Evolutionary conservation across 2,113 vertebrate species (phyloP).

Genomic region (Polypterus bichir): DNA sequence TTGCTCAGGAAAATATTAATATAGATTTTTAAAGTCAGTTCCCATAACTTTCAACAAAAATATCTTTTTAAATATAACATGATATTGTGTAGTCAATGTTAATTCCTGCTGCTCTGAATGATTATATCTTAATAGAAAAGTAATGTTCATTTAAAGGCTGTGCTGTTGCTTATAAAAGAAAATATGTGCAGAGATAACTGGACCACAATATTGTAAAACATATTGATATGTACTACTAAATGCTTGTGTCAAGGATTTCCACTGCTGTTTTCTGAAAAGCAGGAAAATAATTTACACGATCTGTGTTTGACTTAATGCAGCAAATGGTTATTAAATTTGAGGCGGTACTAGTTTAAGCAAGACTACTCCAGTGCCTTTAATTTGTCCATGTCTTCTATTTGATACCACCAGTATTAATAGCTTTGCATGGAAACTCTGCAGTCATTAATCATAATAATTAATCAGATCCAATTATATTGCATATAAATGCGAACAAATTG

Average conservation of each 20-base stretch:
- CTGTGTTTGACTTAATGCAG: constrained; percentile 29
- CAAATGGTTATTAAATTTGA: constrained; percentile 52
- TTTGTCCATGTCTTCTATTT: constrained; percentile 76
- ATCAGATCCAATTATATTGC: constrained; percentile 99
- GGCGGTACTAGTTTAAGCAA: constrained; percentile 41
- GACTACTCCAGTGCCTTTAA: constrained; percentile 64
- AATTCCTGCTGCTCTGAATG: too few relatives aligned
- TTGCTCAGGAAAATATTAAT: too few relatives aligned
- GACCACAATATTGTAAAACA: background rate
- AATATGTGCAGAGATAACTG: too few relatives aligned
- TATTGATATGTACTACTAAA: constrained; percentile 1
- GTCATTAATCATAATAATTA: constrained; percentile 99
- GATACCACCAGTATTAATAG: constrained; percentile 82
- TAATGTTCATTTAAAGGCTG: too few relatives aligned
- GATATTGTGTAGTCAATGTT: too few relatives aligned
- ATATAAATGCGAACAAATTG: constrained; percentile 99
- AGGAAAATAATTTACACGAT: constrained; percentile 11
- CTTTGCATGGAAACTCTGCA: constrained; percentile 71
- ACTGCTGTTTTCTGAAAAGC: background rate
- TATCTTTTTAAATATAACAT: too few relatives aligned
- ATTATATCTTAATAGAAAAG: too few relatives aligned
- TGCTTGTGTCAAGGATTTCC: background rate
- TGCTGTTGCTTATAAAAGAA: too few relatives aligned
- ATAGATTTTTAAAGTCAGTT: too few relatives aligned
- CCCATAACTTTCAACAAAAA: too few relatives aligned